Conservation (phyloP, 2,888 invertebrate genomes). For the Tetragonula carbonaria region DNA sequence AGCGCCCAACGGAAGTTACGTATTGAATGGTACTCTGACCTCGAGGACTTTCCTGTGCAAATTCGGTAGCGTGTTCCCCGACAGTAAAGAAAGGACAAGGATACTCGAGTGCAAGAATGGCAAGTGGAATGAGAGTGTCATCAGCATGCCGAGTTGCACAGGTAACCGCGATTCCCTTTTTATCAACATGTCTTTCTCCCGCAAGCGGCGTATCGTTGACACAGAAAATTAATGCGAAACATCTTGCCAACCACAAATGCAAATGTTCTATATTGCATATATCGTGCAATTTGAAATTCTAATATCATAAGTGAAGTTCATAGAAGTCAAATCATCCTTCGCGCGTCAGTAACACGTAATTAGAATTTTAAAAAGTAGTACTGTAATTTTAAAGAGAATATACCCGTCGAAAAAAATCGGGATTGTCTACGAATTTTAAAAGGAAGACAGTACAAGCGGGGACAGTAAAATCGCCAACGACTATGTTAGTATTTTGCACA, state of each 20-base stretch:
- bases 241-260: background rate
- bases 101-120: slow-evolving; percentile 88
- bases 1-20: slow-evolving; percentile 88
- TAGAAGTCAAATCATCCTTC: background rate
- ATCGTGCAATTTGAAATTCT: background rate
- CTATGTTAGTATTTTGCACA: background rate
- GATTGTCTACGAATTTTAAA: background rate
- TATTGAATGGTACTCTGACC: slow-evolving; percentile 88
- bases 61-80: slow-evolving; percentile 88
- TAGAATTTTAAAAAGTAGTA: background rate
- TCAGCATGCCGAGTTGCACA: slow-evolving; percentile 87
- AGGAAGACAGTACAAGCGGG: background rate
- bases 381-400: background rate
- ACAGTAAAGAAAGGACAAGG: slow-evolving; percentile 87
- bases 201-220: background rate
- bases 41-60: slow-evolving; percentile 89
- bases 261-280: background rate
- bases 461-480: background rate
- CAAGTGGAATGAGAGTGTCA: slow-evolving; percentile 86
- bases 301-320: background rate
- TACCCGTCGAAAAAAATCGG: background rate
- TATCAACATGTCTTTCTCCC: background rate
- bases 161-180: slow-evolving; percentile 84
- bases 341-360: too few relatives aligned
- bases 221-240: background rate